Evolutionary conservation across 2,888 invertebrate species (phyloP).

Genomic region (Tetramorium bicarinatum): DNA sequence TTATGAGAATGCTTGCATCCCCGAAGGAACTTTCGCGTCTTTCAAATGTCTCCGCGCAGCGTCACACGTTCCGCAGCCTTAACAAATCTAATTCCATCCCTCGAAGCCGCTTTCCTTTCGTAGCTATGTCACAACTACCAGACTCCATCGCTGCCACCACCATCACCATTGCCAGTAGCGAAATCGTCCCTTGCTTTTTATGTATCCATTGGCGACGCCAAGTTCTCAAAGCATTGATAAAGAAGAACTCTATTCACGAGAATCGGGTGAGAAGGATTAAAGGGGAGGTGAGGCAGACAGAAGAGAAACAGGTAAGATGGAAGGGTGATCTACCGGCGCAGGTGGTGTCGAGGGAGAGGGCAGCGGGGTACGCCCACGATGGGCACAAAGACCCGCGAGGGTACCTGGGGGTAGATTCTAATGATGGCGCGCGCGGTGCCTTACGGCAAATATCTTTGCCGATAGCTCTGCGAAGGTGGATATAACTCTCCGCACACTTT

Average conservation of each 20-base stretch:
- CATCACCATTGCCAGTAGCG: neutral
- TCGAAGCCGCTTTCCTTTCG: conserved; percentile 55
- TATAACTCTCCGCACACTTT: conserved; percentile 57
- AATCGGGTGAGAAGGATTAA: conserved; percentile 12
- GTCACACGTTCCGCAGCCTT: conserved; percentile 51
- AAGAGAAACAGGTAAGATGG: conserved; percentile 22
- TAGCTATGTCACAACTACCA: neutral
- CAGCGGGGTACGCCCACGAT: conserved; percentile 34
- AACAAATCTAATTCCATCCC: conserved; percentile 75
- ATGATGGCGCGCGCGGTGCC: conserved; percentile 80
- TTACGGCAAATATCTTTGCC: conserved; percentile 81
- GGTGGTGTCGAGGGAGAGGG: conserved; percentile 17
- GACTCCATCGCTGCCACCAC: neutral
- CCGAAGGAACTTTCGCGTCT: conserved; percentile 4
- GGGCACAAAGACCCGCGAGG: conserved; percentile 68
- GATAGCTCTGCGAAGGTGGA: conserved; percentile 70
- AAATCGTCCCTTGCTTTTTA: conserved; percentile 57
- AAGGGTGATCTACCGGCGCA: conserved; percentile 60
- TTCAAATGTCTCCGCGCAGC: conserved; percentile 40
- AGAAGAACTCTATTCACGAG: conserved; percentile 67
- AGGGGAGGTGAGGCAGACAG: neutral
- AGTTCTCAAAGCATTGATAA: conserved; percentile 79
- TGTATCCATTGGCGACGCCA: conserved; percentile 54
- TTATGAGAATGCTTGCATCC: conserved; percentile 30
- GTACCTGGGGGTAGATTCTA: conserved; percentile 79